Percentiles rank a stretch among this genome's conserved stretches.
Evolutionary conservation across 2,888 invertebrate genomes (phyloP).

Genomic region (Cryptocheilus praepositus): DNA sequence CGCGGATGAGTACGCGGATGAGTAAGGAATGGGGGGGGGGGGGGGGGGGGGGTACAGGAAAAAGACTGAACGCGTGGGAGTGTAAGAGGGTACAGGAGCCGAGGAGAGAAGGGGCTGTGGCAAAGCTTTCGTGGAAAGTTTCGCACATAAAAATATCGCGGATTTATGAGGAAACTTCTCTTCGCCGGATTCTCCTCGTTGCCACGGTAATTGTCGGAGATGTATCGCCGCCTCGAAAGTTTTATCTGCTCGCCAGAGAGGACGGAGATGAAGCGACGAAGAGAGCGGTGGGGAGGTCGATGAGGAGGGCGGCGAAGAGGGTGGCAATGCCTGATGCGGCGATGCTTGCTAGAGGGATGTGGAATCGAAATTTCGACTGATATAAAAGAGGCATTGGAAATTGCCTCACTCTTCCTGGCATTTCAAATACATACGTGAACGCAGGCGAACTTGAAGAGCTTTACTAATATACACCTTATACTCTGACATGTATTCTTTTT

Average conservation of each 20-base stretch:
- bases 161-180: constrained; percentile 68
- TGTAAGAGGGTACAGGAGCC: neutral
- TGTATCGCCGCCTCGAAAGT: constrained; percentile 59
- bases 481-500: no score
- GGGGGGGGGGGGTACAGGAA: neutral
- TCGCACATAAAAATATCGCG: constrained; percentile 66
- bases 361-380: constrained; percentile 39
- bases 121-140: constrained; percentile 52
- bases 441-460: no score
- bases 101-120: neutral
- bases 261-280: constrained; percentile 23
- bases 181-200: constrained; percentile 48
- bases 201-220: constrained; percentile 65
- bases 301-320: no score
- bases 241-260: constrained; percentile 50
- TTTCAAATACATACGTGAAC: constrained; percentile 3
- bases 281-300: neutral
- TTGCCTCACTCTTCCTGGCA: constrained; percentile 35
- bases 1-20: constrained; percentile 44
- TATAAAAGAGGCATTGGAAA: constrained; percentile 42
- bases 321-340: no score
- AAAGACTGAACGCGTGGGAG: neutral
- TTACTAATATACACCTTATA: no score
- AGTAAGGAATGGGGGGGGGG: neutral
- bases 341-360: no score